These are phyloP conservation scores for Aleiodes testaceus DNA, from an alignment of 2,888 invertebrate species.

Conservation along the genomic window DNA sequence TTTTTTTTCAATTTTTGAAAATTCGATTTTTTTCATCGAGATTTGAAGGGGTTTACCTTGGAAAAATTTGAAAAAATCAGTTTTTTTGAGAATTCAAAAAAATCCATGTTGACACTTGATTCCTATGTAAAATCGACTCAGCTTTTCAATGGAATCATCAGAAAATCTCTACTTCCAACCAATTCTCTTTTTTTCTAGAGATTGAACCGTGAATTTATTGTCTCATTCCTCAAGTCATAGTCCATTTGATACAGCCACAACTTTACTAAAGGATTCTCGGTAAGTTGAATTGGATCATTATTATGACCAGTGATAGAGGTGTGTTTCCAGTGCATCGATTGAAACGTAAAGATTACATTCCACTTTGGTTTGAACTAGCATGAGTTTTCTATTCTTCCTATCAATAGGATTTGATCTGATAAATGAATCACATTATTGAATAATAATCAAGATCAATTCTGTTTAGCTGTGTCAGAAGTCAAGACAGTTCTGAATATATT, in stretches of 20 bases:
- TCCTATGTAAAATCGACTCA: no score
- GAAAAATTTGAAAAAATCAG: no score
- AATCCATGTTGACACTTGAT: no score
- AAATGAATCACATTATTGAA: slow-evolving; percentile 40
- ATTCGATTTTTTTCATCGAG: no score
- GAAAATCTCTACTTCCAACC: no score
- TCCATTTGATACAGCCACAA: no score
- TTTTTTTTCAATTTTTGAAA: no score
- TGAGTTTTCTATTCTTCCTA: background rate
- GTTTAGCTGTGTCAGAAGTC: slow-evolving; percentile 20
- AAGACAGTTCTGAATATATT: slow-evolving; percentile 11
- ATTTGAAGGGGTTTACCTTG: no score
- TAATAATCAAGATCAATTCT: slow-evolving; percentile 46
- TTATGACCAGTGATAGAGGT: slow-evolving; percentile 20
- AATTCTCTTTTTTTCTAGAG: no score
- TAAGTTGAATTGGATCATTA: slow-evolving; percentile 12
- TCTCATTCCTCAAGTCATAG: background rate
- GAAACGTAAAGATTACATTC: slow-evolving; percentile 27
- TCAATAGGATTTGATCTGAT: slow-evolving; percentile 22
- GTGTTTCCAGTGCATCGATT: slow-evolving; percentile 22
- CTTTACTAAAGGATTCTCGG: no score
- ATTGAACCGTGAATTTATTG: background rate
- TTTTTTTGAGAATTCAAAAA: no score
- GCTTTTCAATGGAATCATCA: no score
- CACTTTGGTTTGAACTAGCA: slow-evolving; percentile 1